Evolutionary conservation across 2,797 vertebrate genomes (phyloP).

Genomic region (Tenualosa ilisha): DNA sequence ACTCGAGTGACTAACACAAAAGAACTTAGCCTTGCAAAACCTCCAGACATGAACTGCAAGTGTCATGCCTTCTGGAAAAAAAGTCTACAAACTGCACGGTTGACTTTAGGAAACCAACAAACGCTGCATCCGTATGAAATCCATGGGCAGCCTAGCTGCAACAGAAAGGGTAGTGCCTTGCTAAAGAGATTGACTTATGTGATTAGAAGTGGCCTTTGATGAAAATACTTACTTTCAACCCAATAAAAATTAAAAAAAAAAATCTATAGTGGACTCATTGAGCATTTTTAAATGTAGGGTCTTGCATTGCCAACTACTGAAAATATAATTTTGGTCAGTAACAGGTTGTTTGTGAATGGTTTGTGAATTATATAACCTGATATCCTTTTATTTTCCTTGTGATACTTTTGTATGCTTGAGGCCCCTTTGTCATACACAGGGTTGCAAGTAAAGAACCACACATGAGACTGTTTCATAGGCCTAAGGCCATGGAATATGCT

Average conservation of each 20-base stretch:
- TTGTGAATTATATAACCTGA: constrained; percentile 27
- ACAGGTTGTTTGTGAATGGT: constrained; percentile 27
- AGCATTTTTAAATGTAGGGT: constrained; percentile 45
- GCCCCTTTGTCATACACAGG: constrained; percentile 54
- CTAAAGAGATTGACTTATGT: constrained; percentile 53
- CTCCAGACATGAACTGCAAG: constrained; percentile 53
- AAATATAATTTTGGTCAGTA: constrained; percentile 26
- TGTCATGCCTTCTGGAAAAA: neutral
- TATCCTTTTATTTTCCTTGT: constrained; percentile 23
- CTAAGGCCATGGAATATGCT: constrained; percentile 54
- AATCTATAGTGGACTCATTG: constrained; percentile 45
- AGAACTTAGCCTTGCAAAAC: constrained; percentile 36
- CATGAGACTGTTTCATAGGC: constrained; percentile 49
- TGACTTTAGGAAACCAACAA: constrained; percentile 32
- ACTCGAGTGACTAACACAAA: neutral
- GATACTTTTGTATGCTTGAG: constrained; percentile 48
- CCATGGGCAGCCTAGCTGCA: constrained; percentile 41
- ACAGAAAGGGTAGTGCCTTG: constrained; percentile 62
- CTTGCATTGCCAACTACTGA: constrained; percentile 36
- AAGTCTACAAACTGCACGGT: constrained; percentile 23
- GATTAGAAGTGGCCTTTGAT: constrained; percentile 61
- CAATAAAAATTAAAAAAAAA: constrained; percentile 62
- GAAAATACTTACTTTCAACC: constrained; percentile 51
- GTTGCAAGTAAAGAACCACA: constrained; percentile 42
- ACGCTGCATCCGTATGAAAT: constrained; percentile 37